Evolutionary conservation across 37 sponge, comb jelly and placozoan genomes (phyloP), one percentile per base, ranked within the genome.

Genomic region (Chondrosia reniformis): DNA sequence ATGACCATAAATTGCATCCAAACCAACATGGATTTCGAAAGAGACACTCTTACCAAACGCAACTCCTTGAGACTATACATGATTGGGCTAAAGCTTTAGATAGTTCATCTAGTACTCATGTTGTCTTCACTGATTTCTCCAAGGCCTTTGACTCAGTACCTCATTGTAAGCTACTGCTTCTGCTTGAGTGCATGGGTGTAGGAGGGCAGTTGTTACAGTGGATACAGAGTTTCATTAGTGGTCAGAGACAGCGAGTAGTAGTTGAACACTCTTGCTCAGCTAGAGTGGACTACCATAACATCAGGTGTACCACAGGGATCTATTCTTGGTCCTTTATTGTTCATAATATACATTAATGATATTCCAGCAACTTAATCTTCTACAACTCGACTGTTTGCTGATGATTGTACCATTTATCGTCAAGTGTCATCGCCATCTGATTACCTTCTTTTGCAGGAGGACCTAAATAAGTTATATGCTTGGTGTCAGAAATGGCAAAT

Each of bases 101-200:
- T 45, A 36, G 34, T 28, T 33, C 54, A 8, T 43, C 54, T 31
- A 54, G 72, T 8, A 67, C 54, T 10, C 78, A 77, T 78, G 73
- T 45, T 34, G 24, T 84, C 38, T 84, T 66, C 33, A 37, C 77
- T 31, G 84, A 76, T 62, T 74, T 67, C 56, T 41, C 69, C 36
- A 81, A 82, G 58, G 83, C 83, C 9, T 82, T 82, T 82, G 83
- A 82, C 45, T 75, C 30, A 42, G 83, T 82, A 27, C 83, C 67
- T 3, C 83, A 82, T 49, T n/a, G n/a, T n/a, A n/a, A n/a, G n/a
- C n/a, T 79, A 1, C 36, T 79, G 1, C 58, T 81, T 27, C 71
- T 73, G n/a, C 54, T 83, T 7, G 76, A 83, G 1, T 40, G 43
- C 4, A 75, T 75, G 5, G 76, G 66, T 25, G 40, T 61, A 7